Evolutionary conservation across 2,888 invertebrate species (phyloP), one percentile per base, ranked within the genome.

Genomic region (Dasysyrphus tricinctus): DNA sequence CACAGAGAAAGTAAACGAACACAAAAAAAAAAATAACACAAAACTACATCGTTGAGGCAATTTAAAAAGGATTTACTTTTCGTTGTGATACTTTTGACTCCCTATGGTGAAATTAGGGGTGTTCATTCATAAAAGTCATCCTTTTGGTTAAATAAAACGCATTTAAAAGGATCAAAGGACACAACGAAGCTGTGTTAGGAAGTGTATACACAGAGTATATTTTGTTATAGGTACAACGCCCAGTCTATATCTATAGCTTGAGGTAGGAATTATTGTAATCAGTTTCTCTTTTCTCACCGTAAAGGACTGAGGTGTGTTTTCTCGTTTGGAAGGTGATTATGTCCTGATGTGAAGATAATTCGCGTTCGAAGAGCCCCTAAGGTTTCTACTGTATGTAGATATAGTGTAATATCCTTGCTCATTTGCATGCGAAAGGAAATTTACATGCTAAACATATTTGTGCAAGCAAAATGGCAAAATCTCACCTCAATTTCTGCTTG

Each of bases 381-480:
- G 37, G 49, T 65, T 69, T 78, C 80, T 24, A 24, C 24, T 24
- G 3, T 24, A 24, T 24, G 24, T 42, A 42, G 12, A 5, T 37
- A 37, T 9, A 75, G 72, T 65, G 32, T 56, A 56, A 44, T 57
- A 79, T 75, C 75, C 75, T 75, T 81, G 86, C 86, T 86, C 82
- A 82, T 86, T 86, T 86, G 79, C 82, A 86, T 86, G 75, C 72
- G 78, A 86, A 86, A 86, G 86, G 65, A 75, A 79, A 86, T 86
- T 86, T 82, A 82, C 86, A 86, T 86, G 79, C 72, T 82, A 75
- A 86, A 86, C 86, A 86, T 86, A 86, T 86, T 86, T 86, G 82
- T 75, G 78, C 61, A 54, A 54, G 42, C 42, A 44, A 47, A 65
- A 44, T 65, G 74, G 72, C 74, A 76, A 81, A 81, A 81, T 82